Conservation (phyloP, 2,888 invertebrate species). For the Caenorhabditis sp. region DNA sequence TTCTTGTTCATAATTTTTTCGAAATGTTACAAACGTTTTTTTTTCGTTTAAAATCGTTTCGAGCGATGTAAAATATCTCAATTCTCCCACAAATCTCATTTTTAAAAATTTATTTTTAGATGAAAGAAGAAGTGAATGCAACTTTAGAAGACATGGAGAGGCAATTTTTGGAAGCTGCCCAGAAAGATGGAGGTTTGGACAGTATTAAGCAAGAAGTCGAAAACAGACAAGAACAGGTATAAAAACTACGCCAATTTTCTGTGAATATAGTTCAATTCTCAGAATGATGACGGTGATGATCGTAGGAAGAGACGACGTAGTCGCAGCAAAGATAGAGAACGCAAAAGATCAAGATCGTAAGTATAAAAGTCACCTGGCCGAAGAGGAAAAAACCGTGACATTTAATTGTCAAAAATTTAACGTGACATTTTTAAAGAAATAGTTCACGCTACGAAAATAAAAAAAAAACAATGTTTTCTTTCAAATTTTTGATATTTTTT, state of each 20-base stretch:
- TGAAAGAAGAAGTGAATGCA: slow-evolving; percentile 10
- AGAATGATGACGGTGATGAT: slow-evolving; percentile 33
- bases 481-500: too few relatives aligned
- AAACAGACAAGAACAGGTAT: neutral
- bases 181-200: slow-evolving; percentile 25
- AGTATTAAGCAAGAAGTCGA: slow-evolving; percentile 7
- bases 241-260: neutral
- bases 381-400: too few relatives aligned
- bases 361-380: too few relatives aligned
- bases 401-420: neutral
- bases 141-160: slow-evolving; percentile 34
- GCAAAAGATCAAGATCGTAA: slow-evolving; percentile 45
- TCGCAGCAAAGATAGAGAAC: slow-evolving; percentile 39
- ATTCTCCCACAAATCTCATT: neutral
- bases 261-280: neutral
- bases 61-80: neutral
- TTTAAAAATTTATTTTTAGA: slow-evolving; percentile 1
- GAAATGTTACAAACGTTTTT: too few relatives aligned
- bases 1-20: neutral
- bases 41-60: neutral
- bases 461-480: too few relatives aligned
- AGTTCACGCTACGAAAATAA: too few relatives aligned
- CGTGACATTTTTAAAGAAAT: too few relatives aligned
- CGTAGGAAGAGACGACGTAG: slow-evolving; percentile 42
- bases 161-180: slow-evolving; percentile 32